phyloP scores from a whole-genome alignment of 2,113 vertebrate species.

The Naja naja region DNA sequence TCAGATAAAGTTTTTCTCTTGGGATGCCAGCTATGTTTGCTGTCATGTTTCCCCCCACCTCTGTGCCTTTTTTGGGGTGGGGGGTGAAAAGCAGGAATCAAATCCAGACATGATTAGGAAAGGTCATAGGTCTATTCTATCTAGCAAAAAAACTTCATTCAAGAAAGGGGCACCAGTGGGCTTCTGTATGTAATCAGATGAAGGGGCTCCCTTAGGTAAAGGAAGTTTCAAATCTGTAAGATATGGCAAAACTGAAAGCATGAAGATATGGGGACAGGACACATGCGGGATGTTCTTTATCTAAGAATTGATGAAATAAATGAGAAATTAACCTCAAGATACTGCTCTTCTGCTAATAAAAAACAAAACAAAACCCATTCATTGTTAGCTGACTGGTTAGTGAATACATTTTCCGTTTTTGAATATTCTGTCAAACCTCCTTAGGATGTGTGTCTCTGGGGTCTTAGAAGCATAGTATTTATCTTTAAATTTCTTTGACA shows the following conservation, averaged over 20 bases:
- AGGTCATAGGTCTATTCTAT: not conserved
- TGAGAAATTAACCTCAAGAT: not conserved
- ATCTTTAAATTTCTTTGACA: not conserved
- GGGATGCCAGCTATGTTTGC: slow-evolving; percentile 37
- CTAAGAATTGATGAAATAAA: not conserved
- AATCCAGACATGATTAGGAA: not conserved
- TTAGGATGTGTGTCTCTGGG: not conserved
- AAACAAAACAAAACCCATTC: not conserved
- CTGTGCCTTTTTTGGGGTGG: not conserved
- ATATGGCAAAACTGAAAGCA: no score
- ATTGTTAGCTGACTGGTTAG: not conserved
- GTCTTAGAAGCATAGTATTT: not conserved
- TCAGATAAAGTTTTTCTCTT: slow-evolving; percentile 41
- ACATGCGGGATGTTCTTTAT: not conserved
- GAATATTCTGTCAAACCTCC: not conserved
- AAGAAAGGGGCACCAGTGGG: not conserved
- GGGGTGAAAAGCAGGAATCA: not conserved
- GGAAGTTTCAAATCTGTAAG: not conserved
- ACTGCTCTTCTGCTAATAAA: not conserved
- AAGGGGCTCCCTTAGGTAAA: not conserved
- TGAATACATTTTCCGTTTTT: not conserved
- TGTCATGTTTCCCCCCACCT: not conserved
- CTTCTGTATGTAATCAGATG: not conserved
- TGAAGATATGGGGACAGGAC: not conserved
- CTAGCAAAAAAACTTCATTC: not conserved